phyloP scores from a whole-genome alignment of 2,888 invertebrate genomes.

The Bembecia ichneumoniformis region DNA sequence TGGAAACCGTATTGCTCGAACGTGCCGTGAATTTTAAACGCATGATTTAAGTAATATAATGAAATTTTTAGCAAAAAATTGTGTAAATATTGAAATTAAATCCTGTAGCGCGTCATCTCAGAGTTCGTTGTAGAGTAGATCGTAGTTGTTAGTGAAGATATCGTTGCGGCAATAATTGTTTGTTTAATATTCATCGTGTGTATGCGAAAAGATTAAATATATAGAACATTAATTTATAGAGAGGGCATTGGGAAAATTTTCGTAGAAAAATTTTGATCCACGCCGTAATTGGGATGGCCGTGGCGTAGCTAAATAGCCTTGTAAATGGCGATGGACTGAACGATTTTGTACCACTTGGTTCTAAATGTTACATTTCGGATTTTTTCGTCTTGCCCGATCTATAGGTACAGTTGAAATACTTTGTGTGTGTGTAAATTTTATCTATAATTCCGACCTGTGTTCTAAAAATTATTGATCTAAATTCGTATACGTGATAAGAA shows the following conservation, averaged over 20 bases:
- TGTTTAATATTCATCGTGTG: background rate
- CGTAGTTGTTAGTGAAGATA: conserved; percentile 15
- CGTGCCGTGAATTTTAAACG: conserved; percentile 25
- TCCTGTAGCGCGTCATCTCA: conserved; percentile 23
- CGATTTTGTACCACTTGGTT: too few species aligned
- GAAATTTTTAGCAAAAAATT: conserved; percentile 28
- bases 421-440: background rate
- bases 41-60: conserved; percentile 31
- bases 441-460: conserved; percentile 31
- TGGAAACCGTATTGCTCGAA: conserved; percentile 27
- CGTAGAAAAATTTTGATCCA: too few species aligned
- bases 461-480: conserved; percentile 34
- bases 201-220: too few species aligned
- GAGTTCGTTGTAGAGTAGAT: conserved; percentile 21
- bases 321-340: too few species aligned
- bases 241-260: too few species aligned
- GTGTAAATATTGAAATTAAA: conserved; percentile 26
- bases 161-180: conserved; percentile 48
- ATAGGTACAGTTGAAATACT: too few species aligned
- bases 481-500: conserved; percentile 60
- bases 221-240: too few species aligned
- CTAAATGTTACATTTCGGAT: too few species aligned
- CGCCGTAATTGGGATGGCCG: too few species aligned
- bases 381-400: too few species aligned
- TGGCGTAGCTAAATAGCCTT: too few species aligned